Evolutionary conservation across 1,140 invertebrate species (phyloP), one percentile per base, ranked within the genome.

Genomic region (Portunus trituberculatus): DNA sequence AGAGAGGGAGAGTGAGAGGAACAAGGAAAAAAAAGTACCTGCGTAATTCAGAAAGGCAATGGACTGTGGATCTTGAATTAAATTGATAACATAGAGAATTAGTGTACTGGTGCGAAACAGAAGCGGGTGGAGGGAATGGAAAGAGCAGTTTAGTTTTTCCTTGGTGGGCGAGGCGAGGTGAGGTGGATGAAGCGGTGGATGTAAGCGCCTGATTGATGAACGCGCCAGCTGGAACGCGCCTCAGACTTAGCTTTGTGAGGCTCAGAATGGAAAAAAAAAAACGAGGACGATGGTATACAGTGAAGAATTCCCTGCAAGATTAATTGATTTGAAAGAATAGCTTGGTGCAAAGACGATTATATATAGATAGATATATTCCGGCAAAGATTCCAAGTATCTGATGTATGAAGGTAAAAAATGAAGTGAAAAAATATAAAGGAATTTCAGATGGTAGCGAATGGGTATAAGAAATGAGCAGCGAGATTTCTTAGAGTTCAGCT

Each of bases 131-230:
- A 7, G n/a, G 67, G 67, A 76, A 25, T n/a, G 67, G 67, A 76
- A 76, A 76, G 67, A n/a, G 67, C 67, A n/a, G n/a, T 76, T 76
- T 76, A 7, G 67, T 59, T 59, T 59, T 59, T 59, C 16, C 52
- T 59, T 59, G 52, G 52, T 59, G 16, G 16, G 52, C 12, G 52
- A 59, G 52, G 52, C 16, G 52, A 59, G 16, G 52, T 0, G 52
- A 59, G 52, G 52, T 59, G 52, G 52, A 59, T 10, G 52, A 59
- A 59, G 52, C 20, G 67, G 67, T 76, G 67, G 67, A 20, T 76
- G 67, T 76, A 76, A 76, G 67, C 67, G 67, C 12, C 67, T 76
- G 67, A 76, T 76, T 76, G 67, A 76, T 76, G 67, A 76, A 76
- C 67, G 20, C 67, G 20, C n/a, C 67, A n/a, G 20, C 20, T 76